Conservation (phyloP, 1,140 invertebrate genomes). For the Zaprionus nigranus region DNA sequence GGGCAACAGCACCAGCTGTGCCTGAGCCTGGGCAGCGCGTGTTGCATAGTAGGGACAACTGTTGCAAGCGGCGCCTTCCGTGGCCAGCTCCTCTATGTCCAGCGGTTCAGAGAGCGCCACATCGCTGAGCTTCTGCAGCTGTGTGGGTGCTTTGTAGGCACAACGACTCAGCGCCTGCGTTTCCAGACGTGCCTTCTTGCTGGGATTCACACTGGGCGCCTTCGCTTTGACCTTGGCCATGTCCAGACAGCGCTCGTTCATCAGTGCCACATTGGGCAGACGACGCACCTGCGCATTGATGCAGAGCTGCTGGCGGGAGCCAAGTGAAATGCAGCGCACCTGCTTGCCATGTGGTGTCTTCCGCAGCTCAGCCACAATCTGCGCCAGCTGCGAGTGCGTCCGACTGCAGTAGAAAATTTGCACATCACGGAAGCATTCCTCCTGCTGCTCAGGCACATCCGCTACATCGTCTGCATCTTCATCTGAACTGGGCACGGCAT, state of each 20-base stretch:
- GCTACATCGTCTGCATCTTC: background rate
- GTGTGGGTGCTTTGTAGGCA: conserved; percentile 90
- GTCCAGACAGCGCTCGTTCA: conserved; percentile 98
- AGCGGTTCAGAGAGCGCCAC: conserved; percentile 89
- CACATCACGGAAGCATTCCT: conserved; percentile 83
- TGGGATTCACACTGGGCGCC: conserved; percentile 86
- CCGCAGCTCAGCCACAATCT: conserved; percentile 96
- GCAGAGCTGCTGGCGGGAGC: conserved; percentile 96
- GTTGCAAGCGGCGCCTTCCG: conserved; percentile 88
- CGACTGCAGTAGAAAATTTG: conserved; percentile 97
- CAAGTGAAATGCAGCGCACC: conserved; percentile 92
- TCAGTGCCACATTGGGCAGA: conserved; percentile 91
- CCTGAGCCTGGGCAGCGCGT: conserved; percentile 91
- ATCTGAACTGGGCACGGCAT: background rate
- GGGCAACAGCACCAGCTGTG: conserved; percentile 92
- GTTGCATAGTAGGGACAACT: conserved; percentile 97
- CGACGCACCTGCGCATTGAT: conserved; percentile 93
- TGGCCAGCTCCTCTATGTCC: conserved; percentile 95
- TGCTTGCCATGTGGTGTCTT: conserved; percentile 91
- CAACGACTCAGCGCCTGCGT: conserved; percentile 78
- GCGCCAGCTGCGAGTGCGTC: conserved; percentile 98
- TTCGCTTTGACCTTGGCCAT: conserved; percentile 83
- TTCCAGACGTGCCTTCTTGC: conserved; percentile 86
- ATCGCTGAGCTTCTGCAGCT: conserved; percentile 88
- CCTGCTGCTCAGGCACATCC: background rate